A percentile compares a stretch with the other conserved stretches of the same genome.
Evolutionary conservation across 2,888 invertebrate genomes (phyloP).

Genomic region (Tethea ocularis): DNA sequence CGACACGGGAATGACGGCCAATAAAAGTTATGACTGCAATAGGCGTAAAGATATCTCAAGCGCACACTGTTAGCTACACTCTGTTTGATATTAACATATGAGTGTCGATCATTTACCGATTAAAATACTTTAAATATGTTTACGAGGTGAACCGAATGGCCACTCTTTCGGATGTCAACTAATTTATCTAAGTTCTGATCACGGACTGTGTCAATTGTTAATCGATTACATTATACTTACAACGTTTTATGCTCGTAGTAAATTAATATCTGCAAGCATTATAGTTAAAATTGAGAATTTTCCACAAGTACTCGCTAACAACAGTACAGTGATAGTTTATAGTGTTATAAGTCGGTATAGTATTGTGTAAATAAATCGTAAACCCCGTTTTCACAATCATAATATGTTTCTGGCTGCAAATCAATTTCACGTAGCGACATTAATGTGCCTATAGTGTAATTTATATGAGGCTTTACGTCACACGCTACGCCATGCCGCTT

Average conservation of each 20-base stretch:
- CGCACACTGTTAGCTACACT: conserved; percentile 32
- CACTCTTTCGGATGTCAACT: background rate
- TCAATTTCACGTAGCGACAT: conserved; percentile 84
- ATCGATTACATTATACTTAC: background rate
- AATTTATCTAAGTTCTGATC: background rate
- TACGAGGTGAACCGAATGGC: background rate
- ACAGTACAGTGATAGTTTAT: conserved; percentile 69
- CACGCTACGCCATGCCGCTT: conserved; percentile 62
- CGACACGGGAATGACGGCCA: conserved; percentile 36
- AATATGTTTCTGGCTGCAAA: conserved; percentile 83
- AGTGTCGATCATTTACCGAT: background rate
- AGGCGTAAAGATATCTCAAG: conserved; percentile 54
- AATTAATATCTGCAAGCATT: conserved; percentile 15
- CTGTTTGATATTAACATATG: conserved; percentile 22
- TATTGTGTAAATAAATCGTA: conserved; percentile 83
- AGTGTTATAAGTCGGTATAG: conserved; percentile 73
- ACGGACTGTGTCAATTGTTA: background rate
- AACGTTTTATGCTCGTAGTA: conserved; percentile 19
- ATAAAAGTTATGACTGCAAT: conserved; percentile 58
- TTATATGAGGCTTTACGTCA: conserved; percentile 81
- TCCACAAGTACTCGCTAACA: conserved; percentile 42
- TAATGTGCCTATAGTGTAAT: conserved; percentile 82
- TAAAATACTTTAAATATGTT: background rate
- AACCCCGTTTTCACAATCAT: conserved; percentile 84
- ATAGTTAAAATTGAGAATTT: conserved; percentile 30